A percentile compares a stretch with the other conserved stretches of the same genome.
These are phyloP conservation scores for Zaprionus tsacasi DNA, from an alignment of 1,140 invertebrate species.

Conservation along the genomic window DNA sequence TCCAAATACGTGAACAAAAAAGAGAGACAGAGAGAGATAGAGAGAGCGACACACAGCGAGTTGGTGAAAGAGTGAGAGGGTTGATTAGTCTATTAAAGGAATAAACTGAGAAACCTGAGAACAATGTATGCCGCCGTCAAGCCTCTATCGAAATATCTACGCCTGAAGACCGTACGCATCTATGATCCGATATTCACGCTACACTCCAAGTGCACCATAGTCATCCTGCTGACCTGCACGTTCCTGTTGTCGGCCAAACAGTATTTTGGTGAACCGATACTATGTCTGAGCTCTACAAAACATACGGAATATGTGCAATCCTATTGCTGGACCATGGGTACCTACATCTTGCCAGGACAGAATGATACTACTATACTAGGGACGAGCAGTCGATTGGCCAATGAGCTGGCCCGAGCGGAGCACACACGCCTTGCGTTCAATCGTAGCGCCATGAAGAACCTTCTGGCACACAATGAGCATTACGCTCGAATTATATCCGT, in stretches of 20 bases:
- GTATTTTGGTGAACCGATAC: slow-evolving; percentile 89
- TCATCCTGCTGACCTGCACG: slow-evolving; percentile 87
- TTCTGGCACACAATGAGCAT: slow-evolving; percentile 56
- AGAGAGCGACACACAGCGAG: neutral
- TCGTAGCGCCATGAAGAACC: slow-evolving; percentile 53
- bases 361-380: neutral
- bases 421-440: slow-evolving; percentile 24
- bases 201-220: slow-evolving; percentile 89
- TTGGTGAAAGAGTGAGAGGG: neutral
- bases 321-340: slow-evolving; percentile 92
- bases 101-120: neutral
- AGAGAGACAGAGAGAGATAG: neutral
- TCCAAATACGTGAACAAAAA: neutral
- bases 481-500: slow-evolving; percentile 61
- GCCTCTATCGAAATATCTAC: slow-evolving; percentile 83
- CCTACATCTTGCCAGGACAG: slow-evolving; percentile 85
- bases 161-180: slow-evolving; percentile 87
- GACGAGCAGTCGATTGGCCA: neutral
- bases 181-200: slow-evolving; percentile 88
- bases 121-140: slow-evolving; percentile 68
- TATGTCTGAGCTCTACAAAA: slow-evolving; percentile 86
- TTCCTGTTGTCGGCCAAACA: slow-evolving; percentile 88
- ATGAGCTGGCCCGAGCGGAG: neutral
- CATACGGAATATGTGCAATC: slow-evolving; percentile 87
- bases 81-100: no score